phyloP scores from a whole-genome alignment of 2,113 vertebrate species.

The zebrafish (Danio rerio) region DNA sequence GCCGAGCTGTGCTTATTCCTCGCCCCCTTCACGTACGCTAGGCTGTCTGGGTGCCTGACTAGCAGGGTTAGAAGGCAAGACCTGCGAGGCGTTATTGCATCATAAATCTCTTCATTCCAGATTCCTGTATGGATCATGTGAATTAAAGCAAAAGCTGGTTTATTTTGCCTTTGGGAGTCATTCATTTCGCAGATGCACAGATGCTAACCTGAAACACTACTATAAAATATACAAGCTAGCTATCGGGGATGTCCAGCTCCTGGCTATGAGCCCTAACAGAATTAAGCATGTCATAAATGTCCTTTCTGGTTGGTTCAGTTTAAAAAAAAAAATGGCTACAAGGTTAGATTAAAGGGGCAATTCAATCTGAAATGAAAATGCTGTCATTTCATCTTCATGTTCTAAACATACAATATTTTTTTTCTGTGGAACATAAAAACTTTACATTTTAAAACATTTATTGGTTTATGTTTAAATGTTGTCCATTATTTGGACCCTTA shows the following conservation, averaged over 20 bases:
- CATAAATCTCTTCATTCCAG: conserved; percentile 23
- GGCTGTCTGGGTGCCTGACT: conserved; percentile 24
- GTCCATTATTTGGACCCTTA: no score
- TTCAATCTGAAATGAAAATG: not conserved
- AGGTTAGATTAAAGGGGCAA: not conserved
- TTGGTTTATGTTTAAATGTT: no score
- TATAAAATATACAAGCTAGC: not conserved
- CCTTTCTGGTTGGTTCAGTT: not conserved
- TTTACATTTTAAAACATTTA: no score
- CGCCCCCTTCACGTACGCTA: not conserved
- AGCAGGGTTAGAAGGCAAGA: conserved; percentile 12
- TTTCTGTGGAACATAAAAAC: no score
- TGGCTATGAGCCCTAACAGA: not conserved
- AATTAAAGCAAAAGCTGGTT: conserved; percentile 40
- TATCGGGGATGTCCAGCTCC: not conserved
- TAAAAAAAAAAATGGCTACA: not conserved
- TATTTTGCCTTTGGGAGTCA: conserved; percentile 18
- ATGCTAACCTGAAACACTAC: not conserved
- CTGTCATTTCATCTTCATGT: not conserved
- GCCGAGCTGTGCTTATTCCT: conserved; percentile 31
- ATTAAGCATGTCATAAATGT: not conserved
- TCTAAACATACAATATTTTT: not conserved
- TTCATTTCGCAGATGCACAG: not conserved
- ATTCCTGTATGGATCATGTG: conserved; percentile 17
- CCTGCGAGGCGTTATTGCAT: conserved; percentile 35